Conservation (phyloP, 2,797 vertebrate genomes). For the Brachyalestes nurse region DNA sequence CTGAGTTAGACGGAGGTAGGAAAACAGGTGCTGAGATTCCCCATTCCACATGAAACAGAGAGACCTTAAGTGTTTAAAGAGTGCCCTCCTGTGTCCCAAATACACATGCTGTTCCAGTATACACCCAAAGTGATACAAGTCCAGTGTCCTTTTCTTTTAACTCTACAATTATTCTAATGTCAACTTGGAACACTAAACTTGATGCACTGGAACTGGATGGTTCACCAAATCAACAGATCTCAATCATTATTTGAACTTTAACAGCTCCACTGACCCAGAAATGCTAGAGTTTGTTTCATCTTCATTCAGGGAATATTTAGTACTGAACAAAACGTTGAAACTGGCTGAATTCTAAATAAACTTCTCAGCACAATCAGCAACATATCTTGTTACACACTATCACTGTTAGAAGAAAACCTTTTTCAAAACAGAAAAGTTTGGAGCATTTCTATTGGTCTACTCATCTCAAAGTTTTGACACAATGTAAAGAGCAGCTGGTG, state of each 20-base stretch:
- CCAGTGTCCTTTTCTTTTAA: slow-evolving; percentile 7
- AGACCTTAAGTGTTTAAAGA: slow-evolving; percentile 52
- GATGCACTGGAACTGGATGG: background rate
- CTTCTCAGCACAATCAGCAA: background rate
- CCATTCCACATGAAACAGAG: background rate
- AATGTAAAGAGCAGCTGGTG: no score
- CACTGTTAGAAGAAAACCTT: no score
- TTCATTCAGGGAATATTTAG: no score
- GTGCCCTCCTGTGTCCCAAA: slow-evolving; percentile 64
- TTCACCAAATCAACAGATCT: background rate
- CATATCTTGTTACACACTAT: background rate
- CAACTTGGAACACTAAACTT: background rate
- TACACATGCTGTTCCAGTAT: slow-evolving; percentile 21
- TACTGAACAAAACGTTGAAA: background rate
- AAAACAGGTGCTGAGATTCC: slow-evolving; percentile 21
- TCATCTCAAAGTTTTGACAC: no score
- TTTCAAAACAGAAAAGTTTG: no score
- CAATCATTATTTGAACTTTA: background rate
- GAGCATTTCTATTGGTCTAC: no score
- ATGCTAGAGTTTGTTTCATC: background rate
- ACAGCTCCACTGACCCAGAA: background rate
- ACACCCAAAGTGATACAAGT: background rate
- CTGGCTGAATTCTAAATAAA: background rate
- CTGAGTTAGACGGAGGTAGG: background rate
- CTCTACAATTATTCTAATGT: slow-evolving; percentile 5